A percentile compares a stretch with the other conserved stretches of the same genome.
Evolutionary conservation across 2,797 vertebrate genomes (phyloP).

Genomic region (Gorsachius magnificus): DNA sequence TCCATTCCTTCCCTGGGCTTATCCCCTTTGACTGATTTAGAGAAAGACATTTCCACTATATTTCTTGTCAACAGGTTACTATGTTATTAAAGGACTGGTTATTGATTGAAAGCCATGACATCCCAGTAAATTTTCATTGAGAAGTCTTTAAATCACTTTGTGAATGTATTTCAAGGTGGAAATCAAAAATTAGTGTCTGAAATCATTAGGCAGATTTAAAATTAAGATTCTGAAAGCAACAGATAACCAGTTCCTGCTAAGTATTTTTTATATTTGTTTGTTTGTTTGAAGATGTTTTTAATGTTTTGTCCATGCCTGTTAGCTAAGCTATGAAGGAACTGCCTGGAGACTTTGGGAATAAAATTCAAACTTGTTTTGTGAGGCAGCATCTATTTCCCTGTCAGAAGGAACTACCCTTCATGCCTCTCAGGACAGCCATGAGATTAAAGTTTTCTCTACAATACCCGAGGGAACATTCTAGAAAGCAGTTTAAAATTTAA

Average conservation of each 20-base stretch:
- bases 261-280: neutral
- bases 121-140: neutral
- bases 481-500: slow-evolving; percentile 53
- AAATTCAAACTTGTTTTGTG: slow-evolving; percentile 49
- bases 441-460: slow-evolving; percentile 56
- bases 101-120: neutral
- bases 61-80: slow-evolving; percentile 7
- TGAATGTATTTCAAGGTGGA: neutral
- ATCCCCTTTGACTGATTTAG: neutral
- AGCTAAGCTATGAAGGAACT: neutral
- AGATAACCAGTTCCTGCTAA: neutral
- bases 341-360: slow-evolving; percentile 35
- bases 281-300: neutral
- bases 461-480: neutral
- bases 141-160: neutral
- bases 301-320: neutral
- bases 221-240: neutral
- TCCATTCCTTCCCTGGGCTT: neutral
- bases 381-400: slow-evolving; percentile 44
- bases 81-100: neutral
- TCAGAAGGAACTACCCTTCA: slow-evolving; percentile 34
- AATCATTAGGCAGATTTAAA: neutral
- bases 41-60: neutral
- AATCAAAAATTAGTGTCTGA: neutral
- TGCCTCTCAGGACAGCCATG: neutral